Conservation (phyloP, 2,888 invertebrate species). For the Rhodophaea formosa region DNA sequence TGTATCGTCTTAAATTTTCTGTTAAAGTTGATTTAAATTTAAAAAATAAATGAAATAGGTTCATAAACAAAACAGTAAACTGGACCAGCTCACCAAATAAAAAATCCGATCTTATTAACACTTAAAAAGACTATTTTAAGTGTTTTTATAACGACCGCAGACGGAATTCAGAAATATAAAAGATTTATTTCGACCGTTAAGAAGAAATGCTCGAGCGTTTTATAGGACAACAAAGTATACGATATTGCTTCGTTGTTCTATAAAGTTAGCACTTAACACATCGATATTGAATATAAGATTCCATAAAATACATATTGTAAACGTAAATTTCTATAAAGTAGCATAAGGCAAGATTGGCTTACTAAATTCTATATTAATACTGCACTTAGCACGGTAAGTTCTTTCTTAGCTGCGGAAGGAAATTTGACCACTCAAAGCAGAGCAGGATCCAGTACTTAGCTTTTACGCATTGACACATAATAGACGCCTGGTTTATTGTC, state of each 20-base stretch:
- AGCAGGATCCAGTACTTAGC: too few relatives aligned
- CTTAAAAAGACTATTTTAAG: slow-evolving; percentile 15
- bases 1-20: too few relatives aligned
- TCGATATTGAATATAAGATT: slow-evolving; percentile 23
- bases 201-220: not conserved
- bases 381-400: too few relatives aligned
- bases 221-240: slow-evolving; percentile 6
- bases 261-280: slow-evolving; percentile 2
- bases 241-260: not conserved
- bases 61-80: slow-evolving; percentile 4
- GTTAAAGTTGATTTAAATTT: too few relatives aligned
- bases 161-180: slow-evolving; percentile 20
- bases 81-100: not conserved
- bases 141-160: slow-evolving; percentile 18
- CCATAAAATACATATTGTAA: slow-evolving; percentile 20
- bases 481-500: too few relatives aligned
- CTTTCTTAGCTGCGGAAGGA: too few relatives aligned
- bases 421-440: too few relatives aligned
- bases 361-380: too few relatives aligned
- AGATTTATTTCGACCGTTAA: slow-evolving; percentile 20
- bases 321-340: slow-evolving; percentile 14
- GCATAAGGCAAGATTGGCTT: too few relatives aligned
- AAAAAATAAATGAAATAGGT: too few relatives aligned
- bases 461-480: too few relatives aligned
- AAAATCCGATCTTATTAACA: slow-evolving; percentile 12